Conservation (phyloP, 30 jellyfish, hydroid and myxozoan genomes). For the Nemopilema nomurai region DNA sequence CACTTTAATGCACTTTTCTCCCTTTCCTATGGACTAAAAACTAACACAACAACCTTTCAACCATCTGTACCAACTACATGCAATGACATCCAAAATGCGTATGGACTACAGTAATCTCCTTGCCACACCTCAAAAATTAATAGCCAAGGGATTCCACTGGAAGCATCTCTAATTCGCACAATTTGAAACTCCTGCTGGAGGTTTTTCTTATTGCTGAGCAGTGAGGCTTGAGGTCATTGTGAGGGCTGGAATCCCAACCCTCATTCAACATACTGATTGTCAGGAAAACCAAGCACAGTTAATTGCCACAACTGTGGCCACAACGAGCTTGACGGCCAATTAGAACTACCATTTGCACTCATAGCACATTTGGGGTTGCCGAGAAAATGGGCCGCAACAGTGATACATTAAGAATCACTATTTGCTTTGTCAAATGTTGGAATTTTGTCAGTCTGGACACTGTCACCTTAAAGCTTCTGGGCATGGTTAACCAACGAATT, state of each 20-base stretch:
- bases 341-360: neutral
- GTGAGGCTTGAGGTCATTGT: too few relatives aligned
- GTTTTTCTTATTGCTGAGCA: too few relatives aligned
- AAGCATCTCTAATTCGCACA: too few relatives aligned
- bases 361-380: neutral
- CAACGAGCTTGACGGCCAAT: neutral
- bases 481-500: neutral
- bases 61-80: too few relatives aligned
- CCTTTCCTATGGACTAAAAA: too few relatives aligned
- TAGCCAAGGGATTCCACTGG: too few relatives aligned
- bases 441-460: neutral
- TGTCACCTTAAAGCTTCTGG: neutral
- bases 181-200: too few relatives aligned
- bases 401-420: neutral
- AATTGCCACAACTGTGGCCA: neutral
- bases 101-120: too few relatives aligned
- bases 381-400: neutral
- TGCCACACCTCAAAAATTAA: too few relatives aligned
- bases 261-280: neutral
- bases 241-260: neutral
- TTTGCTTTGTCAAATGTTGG: neutral
- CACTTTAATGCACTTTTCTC: too few relatives aligned
- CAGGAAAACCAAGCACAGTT: neutral
- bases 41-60: too few relatives aligned
- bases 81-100: too few relatives aligned